Evolutionary conservation across 2,888 invertebrate species (phyloP), one percentile per base, ranked within the genome.

Genomic region (Dastarcus helophoroides): DNA sequence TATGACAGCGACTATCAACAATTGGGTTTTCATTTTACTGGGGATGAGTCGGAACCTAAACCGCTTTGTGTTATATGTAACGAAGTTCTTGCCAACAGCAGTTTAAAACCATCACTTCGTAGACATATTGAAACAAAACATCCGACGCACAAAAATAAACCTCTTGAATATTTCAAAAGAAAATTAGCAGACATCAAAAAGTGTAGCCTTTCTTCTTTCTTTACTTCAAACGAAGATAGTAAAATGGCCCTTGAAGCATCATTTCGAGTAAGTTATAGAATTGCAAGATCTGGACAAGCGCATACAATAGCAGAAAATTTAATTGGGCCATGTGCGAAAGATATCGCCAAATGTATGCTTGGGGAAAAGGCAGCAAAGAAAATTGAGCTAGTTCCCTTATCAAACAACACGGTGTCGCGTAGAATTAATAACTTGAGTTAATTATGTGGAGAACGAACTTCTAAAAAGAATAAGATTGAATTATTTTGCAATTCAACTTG

Each of bases 221-320:
- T n/a, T n/a, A n/a, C n/a, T n/a, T n/a, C n/a, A n/a, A n/a, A n/a
- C n/a, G n/a, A n/a, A n/a, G n/a, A n/a, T n/a, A 46, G 43, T 26
- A 39, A 47, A 46, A 47, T 45, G 37, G 47, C 44, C 32, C 44
- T 43, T 36, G 43, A 47, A 39, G 46, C 44, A 42, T 46, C 45
- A 36, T 50, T 47, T 40, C 41, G 43, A 39, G 45, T 44, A 40
- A 44, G 42, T 34, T 47, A 42, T 14, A 10, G 27, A 13, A 33
- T 35, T 24, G 31, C 36, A 22, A 12, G 27, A 15, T 23, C 21
- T 19, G 45, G 39, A 34, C 39, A 48, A 43, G 40, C 41, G 33
- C 46, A 49, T 39, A 47, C 46, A 43, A 50, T 50, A 38, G 47
- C 46, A 41, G 49, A 50, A 36, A 43, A 43, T 35, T 42, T 49